Conservation (phyloP, 1,140 invertebrate genomes). For the Penaeus chinensis region DNA sequence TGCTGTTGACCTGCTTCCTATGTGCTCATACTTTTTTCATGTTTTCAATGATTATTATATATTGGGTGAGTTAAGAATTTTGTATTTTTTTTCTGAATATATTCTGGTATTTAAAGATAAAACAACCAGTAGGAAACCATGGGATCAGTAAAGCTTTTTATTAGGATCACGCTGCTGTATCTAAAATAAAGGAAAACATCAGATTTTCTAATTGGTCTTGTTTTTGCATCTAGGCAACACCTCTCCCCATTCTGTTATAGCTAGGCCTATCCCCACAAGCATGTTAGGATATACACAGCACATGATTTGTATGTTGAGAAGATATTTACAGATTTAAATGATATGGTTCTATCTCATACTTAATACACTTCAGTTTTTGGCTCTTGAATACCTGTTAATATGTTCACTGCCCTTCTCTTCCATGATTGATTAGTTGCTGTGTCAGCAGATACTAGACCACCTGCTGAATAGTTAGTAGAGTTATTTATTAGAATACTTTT, state of each 20-base stretch:
- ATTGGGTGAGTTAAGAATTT: slow-evolving; percentile 43
- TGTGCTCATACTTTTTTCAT: slow-evolving; percentile 49
- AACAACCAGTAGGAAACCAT: slow-evolving; percentile 22
- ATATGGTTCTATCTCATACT: slow-evolving; percentile 45
- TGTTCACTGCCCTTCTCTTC: slow-evolving; percentile 39
- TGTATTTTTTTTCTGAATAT: slow-evolving; percentile 40
- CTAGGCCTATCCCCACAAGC: slow-evolving; percentile 55
- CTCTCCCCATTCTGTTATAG: slow-evolving; percentile 48
- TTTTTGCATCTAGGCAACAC: slow-evolving; percentile 43
- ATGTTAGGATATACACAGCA: slow-evolving; percentile 57
- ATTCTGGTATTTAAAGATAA: slow-evolving; percentile 46
- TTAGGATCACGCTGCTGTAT: slow-evolving; percentile 43
- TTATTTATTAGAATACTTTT: neutral
- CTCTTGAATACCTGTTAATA: slow-evolving; percentile 40
- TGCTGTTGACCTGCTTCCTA: slow-evolving; percentile 53
- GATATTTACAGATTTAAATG: slow-evolving; percentile 28
- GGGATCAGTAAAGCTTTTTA: slow-evolving; percentile 44
- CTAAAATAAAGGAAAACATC: neutral
- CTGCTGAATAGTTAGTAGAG: slow-evolving; percentile 4
- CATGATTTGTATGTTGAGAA: slow-evolving; percentile 49
- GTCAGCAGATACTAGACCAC: neutral
- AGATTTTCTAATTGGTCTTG: neutral
- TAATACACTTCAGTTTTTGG: slow-evolving; percentile 28
- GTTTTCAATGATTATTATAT: slow-evolving; percentile 12
- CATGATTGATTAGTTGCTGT: slow-evolving; percentile 4